phyloP scores from a whole-genome alignment of 2,797 vertebrate genomes.

The Anniella stebbinsi region DNA sequence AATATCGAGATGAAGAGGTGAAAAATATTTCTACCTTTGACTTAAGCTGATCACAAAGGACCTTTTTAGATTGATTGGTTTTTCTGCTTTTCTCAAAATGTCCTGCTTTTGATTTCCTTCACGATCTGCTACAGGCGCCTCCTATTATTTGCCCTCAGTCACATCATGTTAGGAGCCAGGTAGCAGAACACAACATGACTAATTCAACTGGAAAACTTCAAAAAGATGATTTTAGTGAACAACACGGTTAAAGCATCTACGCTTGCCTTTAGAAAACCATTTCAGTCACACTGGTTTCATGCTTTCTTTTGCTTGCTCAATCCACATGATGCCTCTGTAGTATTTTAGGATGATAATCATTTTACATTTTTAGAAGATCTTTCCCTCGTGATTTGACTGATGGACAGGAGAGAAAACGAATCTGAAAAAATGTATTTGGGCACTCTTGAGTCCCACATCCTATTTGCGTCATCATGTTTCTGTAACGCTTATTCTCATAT shows the following conservation, averaged over 20 bases:
- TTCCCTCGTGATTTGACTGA: not conserved
- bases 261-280: constrained; percentile 30
- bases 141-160: constrained; percentile 29
- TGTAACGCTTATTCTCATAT: constrained; percentile 3
- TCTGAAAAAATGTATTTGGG: not conserved
- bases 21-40: not conserved
- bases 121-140: constrained; percentile 9
- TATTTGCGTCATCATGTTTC: not conserved
- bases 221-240: constrained; percentile 40
- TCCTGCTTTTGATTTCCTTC: constrained; percentile 41
- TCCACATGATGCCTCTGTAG: accelerated
- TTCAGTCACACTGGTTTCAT: constrained; percentile 18
- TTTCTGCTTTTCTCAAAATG: not conserved
- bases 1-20: not conserved
- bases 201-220: constrained; percentile 33
- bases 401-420: not conserved
- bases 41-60: not conserved
- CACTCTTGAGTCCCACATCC: not conserved
- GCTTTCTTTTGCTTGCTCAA: constrained; percentile 19
- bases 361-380: not conserved
- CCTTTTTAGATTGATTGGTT: not conserved
- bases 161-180: constrained; percentile 13
- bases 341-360: not conserved
- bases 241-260: constrained; percentile 8
- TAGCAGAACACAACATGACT: constrained; percentile 32